Evolutionary conservation across 2,888 invertebrate species (phyloP).

Genomic region (Drosophila rubida): DNA sequence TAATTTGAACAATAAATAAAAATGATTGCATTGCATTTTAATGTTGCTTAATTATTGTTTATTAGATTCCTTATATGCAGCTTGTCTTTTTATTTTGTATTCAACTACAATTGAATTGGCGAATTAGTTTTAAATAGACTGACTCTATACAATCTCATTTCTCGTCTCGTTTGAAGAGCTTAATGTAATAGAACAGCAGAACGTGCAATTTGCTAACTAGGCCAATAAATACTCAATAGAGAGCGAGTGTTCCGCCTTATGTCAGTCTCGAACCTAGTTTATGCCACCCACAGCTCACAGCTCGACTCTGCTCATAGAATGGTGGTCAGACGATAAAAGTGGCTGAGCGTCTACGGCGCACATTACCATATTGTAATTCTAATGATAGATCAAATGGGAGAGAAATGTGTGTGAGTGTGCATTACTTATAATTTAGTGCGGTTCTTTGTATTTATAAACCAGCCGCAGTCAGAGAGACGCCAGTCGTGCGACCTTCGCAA

Average conservation of each 20-base stretch:
- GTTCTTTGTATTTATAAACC: conserved; percentile 67
- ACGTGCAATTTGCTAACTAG: background rate
- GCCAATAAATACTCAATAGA: background rate
- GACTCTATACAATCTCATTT: too few species aligned
- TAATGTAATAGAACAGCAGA: too few species aligned
- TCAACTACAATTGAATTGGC: too few species aligned
- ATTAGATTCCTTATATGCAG: background rate
- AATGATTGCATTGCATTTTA: background rate
- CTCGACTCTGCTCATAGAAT: too few species aligned
- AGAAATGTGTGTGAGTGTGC: background rate
- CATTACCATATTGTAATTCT: conserved; percentile 42
- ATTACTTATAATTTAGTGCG: conserved; percentile 65
- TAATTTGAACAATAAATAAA: too few species aligned
- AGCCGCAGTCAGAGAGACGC: conserved; percentile 49
- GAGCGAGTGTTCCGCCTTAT: background rate
- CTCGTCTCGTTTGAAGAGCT: too few species aligned
- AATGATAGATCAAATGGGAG: conserved; percentile 48
- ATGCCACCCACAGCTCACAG: background rate
- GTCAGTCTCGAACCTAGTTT: background rate
- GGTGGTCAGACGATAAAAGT: background rate
- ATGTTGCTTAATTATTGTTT: too few species aligned
- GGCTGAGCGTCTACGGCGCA: conserved; percentile 27
- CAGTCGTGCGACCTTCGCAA: conserved; percentile 60
- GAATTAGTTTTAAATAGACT: too few species aligned
- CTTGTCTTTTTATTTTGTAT: too few species aligned